These are phyloP conservation scores for Opisthograptis luteolata DNA, from an alignment of 2,888 invertebrate genomes.

Conservation along the genomic window DNA sequence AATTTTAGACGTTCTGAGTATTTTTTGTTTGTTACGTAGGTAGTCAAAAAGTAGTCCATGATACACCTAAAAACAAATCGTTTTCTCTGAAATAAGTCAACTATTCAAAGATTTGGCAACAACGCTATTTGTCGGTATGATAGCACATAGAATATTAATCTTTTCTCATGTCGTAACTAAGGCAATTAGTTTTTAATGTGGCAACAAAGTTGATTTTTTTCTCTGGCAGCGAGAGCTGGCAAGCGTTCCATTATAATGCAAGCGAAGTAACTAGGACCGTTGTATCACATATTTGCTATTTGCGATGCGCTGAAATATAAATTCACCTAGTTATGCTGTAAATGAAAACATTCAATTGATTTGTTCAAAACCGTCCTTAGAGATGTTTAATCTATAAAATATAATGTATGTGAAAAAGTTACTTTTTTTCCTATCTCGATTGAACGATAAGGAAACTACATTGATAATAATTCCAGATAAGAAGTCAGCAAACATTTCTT, in stretches of 20 bases:
- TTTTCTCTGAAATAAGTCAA: conserved; percentile 1
- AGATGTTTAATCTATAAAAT: no score
- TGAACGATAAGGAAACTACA: conserved; percentile 3
- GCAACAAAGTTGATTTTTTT: conserved; percentile 30
- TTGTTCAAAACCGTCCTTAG: no score
- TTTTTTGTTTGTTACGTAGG: no score
- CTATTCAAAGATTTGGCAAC: conserved; percentile 20
- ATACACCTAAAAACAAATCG: not conserved
- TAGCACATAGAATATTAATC: conserved; percentile 26
- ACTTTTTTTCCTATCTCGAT: no score
- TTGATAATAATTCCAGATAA: conserved; percentile 10
- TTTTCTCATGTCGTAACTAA: conserved; percentile 38
- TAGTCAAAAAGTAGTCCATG: not conserved
- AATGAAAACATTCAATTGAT: no score
- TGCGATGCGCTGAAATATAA: conserved; percentile 26
- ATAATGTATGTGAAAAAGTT: no score
- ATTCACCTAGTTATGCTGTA: no score
- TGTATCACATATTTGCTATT: conserved; percentile 43
- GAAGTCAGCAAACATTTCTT: conserved; percentile 9
- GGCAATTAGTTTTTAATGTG: conserved; percentile 52
- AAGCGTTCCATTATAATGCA: conserved; percentile 77
- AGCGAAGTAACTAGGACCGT: conserved; percentile 59
- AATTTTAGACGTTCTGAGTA: no score
- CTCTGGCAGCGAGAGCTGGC: conserved; percentile 43
- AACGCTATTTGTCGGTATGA: conserved; percentile 24